phyloP scores from a whole-genome alignment of 2,113 vertebrate genomes.

The Peucedramus taeniatus region DNA sequence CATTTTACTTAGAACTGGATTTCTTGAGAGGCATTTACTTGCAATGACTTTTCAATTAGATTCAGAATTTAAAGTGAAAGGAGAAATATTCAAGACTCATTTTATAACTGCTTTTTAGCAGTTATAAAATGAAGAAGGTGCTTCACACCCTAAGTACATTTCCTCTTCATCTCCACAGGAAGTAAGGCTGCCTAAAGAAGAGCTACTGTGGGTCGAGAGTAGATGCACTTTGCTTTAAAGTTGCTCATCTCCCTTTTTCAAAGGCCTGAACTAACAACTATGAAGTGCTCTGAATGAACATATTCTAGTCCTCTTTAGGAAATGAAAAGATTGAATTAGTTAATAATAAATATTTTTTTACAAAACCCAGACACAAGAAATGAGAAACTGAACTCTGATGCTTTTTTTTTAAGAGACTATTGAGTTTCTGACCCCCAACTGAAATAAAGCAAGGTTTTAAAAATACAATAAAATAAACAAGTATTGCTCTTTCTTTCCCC shows the following conservation, averaged over 20 bases:
- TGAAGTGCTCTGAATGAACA: neutral
- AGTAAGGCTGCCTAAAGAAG: conserved; percentile 2
- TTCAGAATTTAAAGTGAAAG: neutral
- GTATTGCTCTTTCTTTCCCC: neutral
- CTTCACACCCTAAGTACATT: conserved; percentile 32
- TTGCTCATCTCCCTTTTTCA: neutral
- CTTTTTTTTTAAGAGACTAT: neutral
- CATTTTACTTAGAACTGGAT: conserved; percentile 20
- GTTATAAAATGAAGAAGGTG: neutral
- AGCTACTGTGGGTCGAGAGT: neutral
- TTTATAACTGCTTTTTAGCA: neutral
- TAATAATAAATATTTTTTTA: neutral
- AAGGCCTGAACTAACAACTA: neutral
- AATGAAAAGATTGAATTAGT: neutral
- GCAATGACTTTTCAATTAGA: conserved; percentile 13
- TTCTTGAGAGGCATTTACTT: neutral
- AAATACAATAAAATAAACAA: neutral
- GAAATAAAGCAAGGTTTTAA: neutral
- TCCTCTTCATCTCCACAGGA: conserved; percentile 58
- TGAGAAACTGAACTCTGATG: neutral
- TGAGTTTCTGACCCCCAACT: neutral
- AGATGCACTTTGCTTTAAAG: neutral
- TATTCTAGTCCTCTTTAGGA: neutral
- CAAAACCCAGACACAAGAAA: neutral
- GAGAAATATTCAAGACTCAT: neutral